Percentiles rank a stretch among this genome's conserved stretches.
phyloP scores from a whole-genome alignment of 2,888 invertebrate genomes.

The Opisthograptis luteolata region DNA sequence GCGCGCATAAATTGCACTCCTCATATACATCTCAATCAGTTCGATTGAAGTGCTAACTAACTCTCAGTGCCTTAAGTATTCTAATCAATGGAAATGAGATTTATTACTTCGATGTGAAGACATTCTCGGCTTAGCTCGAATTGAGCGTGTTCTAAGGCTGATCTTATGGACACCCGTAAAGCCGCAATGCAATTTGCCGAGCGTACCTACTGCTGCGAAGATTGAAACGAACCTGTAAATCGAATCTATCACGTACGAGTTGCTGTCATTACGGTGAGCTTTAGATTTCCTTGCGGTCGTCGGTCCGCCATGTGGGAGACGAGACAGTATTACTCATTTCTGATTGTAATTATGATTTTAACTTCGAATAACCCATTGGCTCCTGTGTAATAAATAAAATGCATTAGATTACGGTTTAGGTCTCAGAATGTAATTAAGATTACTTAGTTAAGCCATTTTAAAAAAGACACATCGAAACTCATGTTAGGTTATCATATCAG shows the following conservation, averaged over 20 bases:
- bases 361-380: not conserved
- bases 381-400: not conserved
- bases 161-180: constrained; percentile 65
- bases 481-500: too few relatives aligned
- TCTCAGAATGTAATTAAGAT: too few relatives aligned
- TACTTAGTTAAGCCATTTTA: too few relatives aligned
- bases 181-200: constrained; percentile 75
- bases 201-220: constrained; percentile 62
- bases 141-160: constrained; percentile 31
- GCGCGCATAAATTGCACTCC: constrained; percentile 10
- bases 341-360: constrained; percentile 20
- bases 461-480: too few relatives aligned
- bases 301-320: constrained; percentile 44
- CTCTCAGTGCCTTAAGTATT: constrained; percentile 42
- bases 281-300: constrained; percentile 72
- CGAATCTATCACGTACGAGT: constrained; percentile 76
- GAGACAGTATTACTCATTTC: constrained; percentile 28
- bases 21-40: constrained; percentile 35
- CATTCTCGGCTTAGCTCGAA: constrained; percentile 19
- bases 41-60: constrained; percentile 44
- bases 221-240: constrained; percentile 80
- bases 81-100: constrained; percentile 52
- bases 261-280: constrained; percentile 68
- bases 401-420: not conserved
- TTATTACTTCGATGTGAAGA: constrained; percentile 35